Base-by-base conservation (phyloP, 1,140 invertebrate genomes). In the Drosophila kepulauana region DNA sequence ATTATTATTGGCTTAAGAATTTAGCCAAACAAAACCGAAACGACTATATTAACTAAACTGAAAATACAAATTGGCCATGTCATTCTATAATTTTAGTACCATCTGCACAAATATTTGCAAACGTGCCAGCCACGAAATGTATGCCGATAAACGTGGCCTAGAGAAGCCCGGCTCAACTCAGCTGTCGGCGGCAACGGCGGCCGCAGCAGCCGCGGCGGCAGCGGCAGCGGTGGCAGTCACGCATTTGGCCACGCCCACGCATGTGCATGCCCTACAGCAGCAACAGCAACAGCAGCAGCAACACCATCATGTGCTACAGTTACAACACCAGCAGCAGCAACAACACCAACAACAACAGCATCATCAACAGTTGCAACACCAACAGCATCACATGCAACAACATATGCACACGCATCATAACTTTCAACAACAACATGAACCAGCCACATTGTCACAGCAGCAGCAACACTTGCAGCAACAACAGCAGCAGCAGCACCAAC, bases 371-470 rank as follows among this genome's bases (percentile, higher is more conserved):
- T 69, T 74, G 54, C 81, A 81, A 13, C 86, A 81, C 35, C 90
- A 91, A 45, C 80, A 86, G 73, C 90, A 85, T 64, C 82, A 91
- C 56, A 81, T 89, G 76, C 85, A 88, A 45, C 85, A 89, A 61
- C 79, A 86, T 63, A 73, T 86, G 76, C 85, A 86, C 62, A 86
- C 87, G 81, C 88, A 91, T 82, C 82, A 88, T 88, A 88, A 82
- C 75, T 86, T 87, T 52, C 82, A 82, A 57, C 87, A 86, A 58
- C 87, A 86, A 64, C 71, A 81, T 59, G 82, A 81, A 46, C 51
- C 86, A 62, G 66, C 77, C 38, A 45, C 73, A 67, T 57, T 85
- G 78, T 77, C 86, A 73, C 90, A 87, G 63, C 82, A 81, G 49
- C 78, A 81, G 49, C 78, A 72, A 59, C 77, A 72, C 49, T 66